Percentiles rank a stretch among this genome's conserved stretches.
These are phyloP conservation scores for Dicranocentrus wangi DNA, from an alignment of 2,888 invertebrate genomes.

Conservation along the genomic window DNA sequence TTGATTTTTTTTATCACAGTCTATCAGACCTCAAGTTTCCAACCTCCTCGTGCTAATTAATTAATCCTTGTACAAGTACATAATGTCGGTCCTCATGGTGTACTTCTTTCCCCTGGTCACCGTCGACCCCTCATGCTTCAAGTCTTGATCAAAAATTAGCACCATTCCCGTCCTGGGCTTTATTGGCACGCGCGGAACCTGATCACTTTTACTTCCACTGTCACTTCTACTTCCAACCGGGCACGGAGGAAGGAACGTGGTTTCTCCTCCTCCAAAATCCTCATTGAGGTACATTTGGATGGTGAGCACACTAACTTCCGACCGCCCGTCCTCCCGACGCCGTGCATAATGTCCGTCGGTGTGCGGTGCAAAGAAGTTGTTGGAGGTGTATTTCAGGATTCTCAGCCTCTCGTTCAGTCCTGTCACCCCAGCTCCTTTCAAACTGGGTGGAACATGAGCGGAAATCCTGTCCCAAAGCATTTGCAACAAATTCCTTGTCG, in stretches of 20 bases:
- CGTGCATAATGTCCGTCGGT: constrained; percentile 47
- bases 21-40: too few relatives aligned
- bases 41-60: too few relatives aligned
- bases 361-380: constrained; percentile 57
- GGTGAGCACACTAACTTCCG: constrained; percentile 52
- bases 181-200: constrained; percentile 39
- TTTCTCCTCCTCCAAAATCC: constrained; percentile 62
- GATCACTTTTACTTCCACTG: too few relatives aligned
- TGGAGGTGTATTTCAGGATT: constrained; percentile 50
- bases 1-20: too few relatives aligned
- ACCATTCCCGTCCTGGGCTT: constrained; percentile 64
- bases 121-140: constrained; percentile 66
- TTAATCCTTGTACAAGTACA: too few relatives aligned
- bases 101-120: too few relatives aligned
- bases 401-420: constrained; percentile 62
- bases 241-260: constrained; percentile 48
- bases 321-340: constrained; percentile 10
- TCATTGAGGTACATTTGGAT: constrained; percentile 66
- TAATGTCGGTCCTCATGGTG: too few relatives aligned
- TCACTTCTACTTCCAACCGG: too few relatives aligned
- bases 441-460: constrained; percentile 33
- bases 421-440: constrained; percentile 24
- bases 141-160: constrained; percentile 63
- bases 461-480: constrained; percentile 52
- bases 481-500: constrained; percentile 48